These are phyloP conservation scores for Dasypolia templi DNA, from an alignment of 2,888 invertebrate species.

Conservation along the genomic window DNA sequence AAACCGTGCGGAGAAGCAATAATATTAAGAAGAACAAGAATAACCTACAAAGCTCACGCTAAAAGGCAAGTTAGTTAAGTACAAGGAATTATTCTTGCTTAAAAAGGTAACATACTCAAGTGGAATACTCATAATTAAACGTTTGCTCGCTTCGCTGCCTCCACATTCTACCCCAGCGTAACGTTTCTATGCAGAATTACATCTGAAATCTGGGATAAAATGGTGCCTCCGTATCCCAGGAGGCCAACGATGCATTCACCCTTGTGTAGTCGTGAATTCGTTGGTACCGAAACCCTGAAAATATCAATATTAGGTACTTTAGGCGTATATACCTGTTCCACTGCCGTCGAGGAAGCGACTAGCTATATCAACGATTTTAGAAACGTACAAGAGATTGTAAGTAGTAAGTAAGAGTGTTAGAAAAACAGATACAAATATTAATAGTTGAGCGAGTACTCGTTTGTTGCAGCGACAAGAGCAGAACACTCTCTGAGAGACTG, in stretches of 20 bases:
- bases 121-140: slow-evolving; percentile 59
- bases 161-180: slow-evolving; percentile 36
- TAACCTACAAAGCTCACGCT: slow-evolving; percentile 5
- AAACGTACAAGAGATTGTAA: not conserved
- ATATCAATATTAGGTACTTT: slow-evolving; percentile 21
- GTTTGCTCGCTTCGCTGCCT: slow-evolving; percentile 33
- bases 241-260: slow-evolving; percentile 67
- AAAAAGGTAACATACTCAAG: slow-evolving; percentile 40
- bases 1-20: not conserved
- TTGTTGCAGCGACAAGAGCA: not conserved
- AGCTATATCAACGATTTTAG: not conserved
- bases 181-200: slow-evolving; percentile 54
- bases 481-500: not conserved
- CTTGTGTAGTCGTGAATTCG: slow-evolving; percentile 42
- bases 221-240: slow-evolving; percentile 34
- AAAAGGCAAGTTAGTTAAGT: slow-evolving; percentile 21
- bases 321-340: not conserved
- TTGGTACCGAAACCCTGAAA: slow-evolving; percentile 35
- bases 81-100: slow-evolving; percentile 47
- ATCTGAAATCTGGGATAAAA: slow-evolving; percentile 56
- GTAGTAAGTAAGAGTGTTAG: not conserved
- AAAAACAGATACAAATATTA: not conserved
- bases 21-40: slow-evolving; percentile 7
- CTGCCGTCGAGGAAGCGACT: not conserved
- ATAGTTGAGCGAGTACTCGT: not conserved